Evolutionary conservation across 1,140 invertebrate genomes (phyloP), one percentile per base, ranked within the genome.

Genomic region (Papilio machaon): DNA sequence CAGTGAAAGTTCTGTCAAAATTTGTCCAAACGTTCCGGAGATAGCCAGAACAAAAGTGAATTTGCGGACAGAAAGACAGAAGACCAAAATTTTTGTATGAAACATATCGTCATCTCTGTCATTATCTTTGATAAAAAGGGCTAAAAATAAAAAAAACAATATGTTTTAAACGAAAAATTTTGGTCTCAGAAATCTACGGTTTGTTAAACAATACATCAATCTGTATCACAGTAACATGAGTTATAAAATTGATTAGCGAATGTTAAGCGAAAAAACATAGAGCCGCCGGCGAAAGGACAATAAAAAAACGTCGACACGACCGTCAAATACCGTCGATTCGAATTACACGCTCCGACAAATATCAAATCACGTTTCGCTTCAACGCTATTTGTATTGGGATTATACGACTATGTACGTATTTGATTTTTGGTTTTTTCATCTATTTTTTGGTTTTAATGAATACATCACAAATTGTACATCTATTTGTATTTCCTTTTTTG

Each of bases 331-430:
- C 74, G 74, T 76, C 47, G 46, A 52, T 49, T 76, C 74, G 23
- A 76, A 76, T 76, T 76, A 76, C 47, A 76, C 47, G 47, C n/a
- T 76, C 74, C 46, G 30, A 52, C 46, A 76, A 76, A 52, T 35
- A 52, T 15, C 43, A 54, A 76, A 47, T 76, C 74, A 52, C 64
- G 64, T 47, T 30, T 30, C 43, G 74, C 64, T 76, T 54, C 47
- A 47, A 54, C 74, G 46, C 64, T 35, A 38, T 70, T 70, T 70
- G 64, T 70, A 70, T 70, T 30, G 30, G 64, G 64, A 70, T 58
- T 58, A 58, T n/a, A 17, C 52, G 54, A 49, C 19, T 64, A 10
- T 64, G 60, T 30, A 13, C 60, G 17, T 58, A 17, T 58, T 58
- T 58, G n/a, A 58, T n/a, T 58, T 58, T 54, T 6, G 38, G 38